Percentiles rank a stretch among this genome's conserved stretches.
Evolutionary conservation across 2,113 vertebrate genomes (phyloP).

Genomic region (Aplodontia rufa): DNA sequence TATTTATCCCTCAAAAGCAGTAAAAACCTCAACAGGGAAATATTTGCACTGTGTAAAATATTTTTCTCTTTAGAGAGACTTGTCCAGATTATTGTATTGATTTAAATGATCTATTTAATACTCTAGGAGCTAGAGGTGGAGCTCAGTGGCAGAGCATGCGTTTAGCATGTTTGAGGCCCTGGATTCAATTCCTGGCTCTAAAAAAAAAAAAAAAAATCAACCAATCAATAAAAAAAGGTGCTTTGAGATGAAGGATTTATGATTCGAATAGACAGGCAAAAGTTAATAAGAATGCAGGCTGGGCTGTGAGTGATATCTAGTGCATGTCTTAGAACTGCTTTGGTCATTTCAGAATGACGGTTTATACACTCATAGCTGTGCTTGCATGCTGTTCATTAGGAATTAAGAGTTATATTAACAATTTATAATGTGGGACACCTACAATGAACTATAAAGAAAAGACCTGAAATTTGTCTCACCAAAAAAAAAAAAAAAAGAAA

Average conservation of each 20-base stretch:
- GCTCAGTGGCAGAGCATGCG: background rate
- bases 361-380: background rate
- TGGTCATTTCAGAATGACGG: background rate
- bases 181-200: background rate
- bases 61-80: background rate
- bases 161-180: background rate
- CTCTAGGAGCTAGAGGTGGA: background rate
- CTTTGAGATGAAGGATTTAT: background rate
- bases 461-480: background rate
- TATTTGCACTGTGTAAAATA: background rate
- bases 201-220: background rate
- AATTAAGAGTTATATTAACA: background rate
- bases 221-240: background rate
- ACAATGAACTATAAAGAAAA: background rate
- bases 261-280: background rate
- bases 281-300: background rate
- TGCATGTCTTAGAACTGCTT: background rate
- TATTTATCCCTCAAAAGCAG: background rate
- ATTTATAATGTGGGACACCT: background rate
- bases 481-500: background rate
- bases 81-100: background rate
- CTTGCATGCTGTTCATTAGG: background rate
- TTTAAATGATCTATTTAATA: background rate
- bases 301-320: background rate
- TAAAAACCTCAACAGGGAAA: background rate